Conservation (phyloP, 1,140 invertebrate species). For the Aphis craccivora region DNA sequence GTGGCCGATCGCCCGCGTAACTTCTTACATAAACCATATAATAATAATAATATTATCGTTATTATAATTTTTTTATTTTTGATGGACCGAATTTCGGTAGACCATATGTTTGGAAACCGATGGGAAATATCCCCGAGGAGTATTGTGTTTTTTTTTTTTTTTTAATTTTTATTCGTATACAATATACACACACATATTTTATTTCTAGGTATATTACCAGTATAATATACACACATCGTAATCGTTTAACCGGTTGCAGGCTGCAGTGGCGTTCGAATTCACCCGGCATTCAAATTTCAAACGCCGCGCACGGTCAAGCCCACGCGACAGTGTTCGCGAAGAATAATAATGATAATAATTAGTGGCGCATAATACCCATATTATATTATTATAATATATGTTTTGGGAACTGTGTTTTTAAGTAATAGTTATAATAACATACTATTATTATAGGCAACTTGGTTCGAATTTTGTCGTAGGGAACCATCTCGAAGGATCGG, state of each 20-base stretch:
- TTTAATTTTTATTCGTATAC: conserved; percentile 8
- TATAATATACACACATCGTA: neutral
- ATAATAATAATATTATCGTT: neutral
- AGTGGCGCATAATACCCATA: neutral
- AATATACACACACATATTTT: neutral
- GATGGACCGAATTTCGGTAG: neutral
- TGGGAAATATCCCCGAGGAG: conserved; percentile 5
- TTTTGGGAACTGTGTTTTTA: neutral
- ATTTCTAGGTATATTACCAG: neutral
- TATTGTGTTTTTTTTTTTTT: neutral
- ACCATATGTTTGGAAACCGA: conserved; percentile 7
- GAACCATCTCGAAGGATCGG: neutral
- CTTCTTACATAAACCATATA: neutral
- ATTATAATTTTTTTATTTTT: neutral
- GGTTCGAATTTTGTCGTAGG: neutral
- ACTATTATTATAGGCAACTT: neutral
- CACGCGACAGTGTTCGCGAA: neutral
- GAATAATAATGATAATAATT: neutral
- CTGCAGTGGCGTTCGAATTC: neutral
- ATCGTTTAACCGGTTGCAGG: neutral
- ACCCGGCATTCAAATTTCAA: neutral
- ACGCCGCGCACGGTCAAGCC: neutral
- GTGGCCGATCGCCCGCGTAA: neutral
- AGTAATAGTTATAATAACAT: neutral
- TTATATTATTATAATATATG: neutral